A percentile compares a stretch with the other conserved stretches of the same genome.
These are phyloP conservation scores for Dusona sp. DNA, from an alignment of 2,888 invertebrate species.

Conservation along the genomic window DNA sequence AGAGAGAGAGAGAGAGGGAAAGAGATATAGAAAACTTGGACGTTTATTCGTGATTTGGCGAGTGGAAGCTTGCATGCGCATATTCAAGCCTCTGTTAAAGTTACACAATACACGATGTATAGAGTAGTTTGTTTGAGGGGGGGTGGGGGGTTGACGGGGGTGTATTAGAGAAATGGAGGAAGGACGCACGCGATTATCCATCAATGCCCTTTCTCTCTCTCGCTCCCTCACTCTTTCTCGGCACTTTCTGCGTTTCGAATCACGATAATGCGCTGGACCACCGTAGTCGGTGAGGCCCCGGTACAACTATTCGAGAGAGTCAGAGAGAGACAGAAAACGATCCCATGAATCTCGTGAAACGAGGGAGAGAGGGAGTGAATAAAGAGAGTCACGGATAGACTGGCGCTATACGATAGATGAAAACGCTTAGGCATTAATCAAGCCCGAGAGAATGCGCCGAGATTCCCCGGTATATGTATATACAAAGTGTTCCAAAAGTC, in stretches of 20 bases:
- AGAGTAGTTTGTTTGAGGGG: constrained; percentile 1
- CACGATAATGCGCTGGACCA: constrained; percentile 73
- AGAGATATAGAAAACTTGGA: constrained; percentile 27
- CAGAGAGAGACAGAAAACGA: constrained; percentile 47
- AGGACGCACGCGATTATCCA: constrained; percentile 64
- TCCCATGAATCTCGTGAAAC: constrained; percentile 58
- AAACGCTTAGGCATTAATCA: constrained; percentile 60
- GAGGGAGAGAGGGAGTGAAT: constrained; percentile 33
- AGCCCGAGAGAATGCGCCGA: constrained; percentile 54
- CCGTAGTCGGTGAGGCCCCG: constrained; percentile 70
- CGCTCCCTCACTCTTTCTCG: constrained; percentile 59
- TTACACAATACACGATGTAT: constrained; percentile 48
- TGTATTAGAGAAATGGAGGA: constrained; percentile 57
- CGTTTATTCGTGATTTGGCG: constrained; percentile 28
- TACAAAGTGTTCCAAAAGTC: not conserved
- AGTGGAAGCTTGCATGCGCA: constrained; percentile 35
- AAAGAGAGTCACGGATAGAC: constrained; percentile 55
- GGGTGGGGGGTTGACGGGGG: constrained; percentile 23
- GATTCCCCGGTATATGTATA: constrained; percentile 15
- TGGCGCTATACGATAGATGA: constrained; percentile 55
- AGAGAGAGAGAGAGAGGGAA: not conserved
- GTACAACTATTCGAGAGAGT: constrained; percentile 54
- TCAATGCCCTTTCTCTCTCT: constrained; percentile 61
- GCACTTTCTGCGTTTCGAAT: constrained; percentile 69
- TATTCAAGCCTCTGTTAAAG: constrained; percentile 35